Base-by-base conservation (phyloP, 53 echinoderm and acorn worm species). In the Henricia sp. region DNA sequence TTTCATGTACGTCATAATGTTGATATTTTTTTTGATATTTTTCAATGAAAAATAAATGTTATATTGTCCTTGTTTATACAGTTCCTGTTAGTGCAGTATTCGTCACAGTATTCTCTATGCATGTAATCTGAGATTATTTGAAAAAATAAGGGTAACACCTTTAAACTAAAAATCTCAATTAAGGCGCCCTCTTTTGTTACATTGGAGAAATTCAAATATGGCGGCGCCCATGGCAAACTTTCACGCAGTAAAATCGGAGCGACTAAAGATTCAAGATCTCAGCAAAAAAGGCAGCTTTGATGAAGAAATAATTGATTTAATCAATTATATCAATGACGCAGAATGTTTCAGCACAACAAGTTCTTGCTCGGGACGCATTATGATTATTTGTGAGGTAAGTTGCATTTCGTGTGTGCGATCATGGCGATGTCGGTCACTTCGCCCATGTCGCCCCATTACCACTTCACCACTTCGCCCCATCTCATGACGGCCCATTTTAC, bases 241-340 rank as follows among this genome's bases (percentile, higher is more conserved):
- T 13, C 69, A 51, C 55, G 63, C 72, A 33, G 92, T 92, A 57
- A 67, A 34, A 68, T 67, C 84, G n/a, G n/a, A n/a, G n/a, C 87
- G 85, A 21, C 51, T 88, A 17, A 60, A 54, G 33, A 40, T 74
- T 50, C 68, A 46, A 57, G 95, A 95, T 87, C 82, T 95, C 21
- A 95, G 95, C 51, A 90, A 87, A 44, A 95, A 95, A 50, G 95
- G 95, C 39, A 89, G 82, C 56, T 83, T 95, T 38, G 95, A 95
- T 40, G 73, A 78, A 32, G 80, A 84, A 20, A 92, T 95, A 24
- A 64, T 88, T 10, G 67, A 67, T 4, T 48, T 92, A 27, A 74
- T 92, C 17, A 82, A 87, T 27, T 85, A 60, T 20, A 92, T 95
- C 19, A 95, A 95, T 80, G 30, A 72, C n/a, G 68, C 50, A 48